These are phyloP conservation scores for Cichladusa arquata DNA, from an alignment of 2,113 vertebrate genomes.

Conservation along the genomic window DNA sequence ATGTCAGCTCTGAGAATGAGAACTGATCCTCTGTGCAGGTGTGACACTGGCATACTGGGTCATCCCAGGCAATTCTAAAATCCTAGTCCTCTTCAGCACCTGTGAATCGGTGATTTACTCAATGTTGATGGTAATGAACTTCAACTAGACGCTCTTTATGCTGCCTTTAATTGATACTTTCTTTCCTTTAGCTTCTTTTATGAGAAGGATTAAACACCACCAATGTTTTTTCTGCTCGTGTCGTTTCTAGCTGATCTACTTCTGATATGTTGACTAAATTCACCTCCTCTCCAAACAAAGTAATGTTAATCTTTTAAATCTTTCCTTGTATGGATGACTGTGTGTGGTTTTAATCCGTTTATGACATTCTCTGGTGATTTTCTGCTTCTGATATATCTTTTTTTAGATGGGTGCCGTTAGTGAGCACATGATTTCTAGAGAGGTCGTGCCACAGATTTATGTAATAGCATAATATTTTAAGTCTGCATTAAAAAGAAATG, in stretches of 20 bases:
- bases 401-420: constrained; percentile 24
- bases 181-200: not conserved
- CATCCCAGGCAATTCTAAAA: not conserved
- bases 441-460: not conserved
- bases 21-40: not conserved
- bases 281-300: not conserved
- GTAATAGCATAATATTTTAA: not conserved
- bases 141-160: not conserved
- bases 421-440: not conserved
- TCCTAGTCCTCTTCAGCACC: not conserved
- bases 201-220: not conserved
- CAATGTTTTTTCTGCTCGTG: not conserved
- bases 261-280: not conserved
- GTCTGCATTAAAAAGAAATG: not conserved
- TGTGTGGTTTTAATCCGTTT: constrained; percentile 42
- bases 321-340: constrained; percentile 1
- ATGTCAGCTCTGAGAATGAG: not conserved
- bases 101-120: not conserved
- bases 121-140: not conserved
- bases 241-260: not conserved
- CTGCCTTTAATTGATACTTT: not conserved
- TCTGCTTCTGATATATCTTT: constrained; percentile 6
- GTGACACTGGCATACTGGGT: not conserved
- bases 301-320: constrained; percentile 51
- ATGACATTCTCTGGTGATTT: constrained; percentile 10